These are phyloP conservation scores for Sialia sialis DNA, from an alignment of 2,113 vertebrate genomes.

Conservation along the genomic window DNA sequence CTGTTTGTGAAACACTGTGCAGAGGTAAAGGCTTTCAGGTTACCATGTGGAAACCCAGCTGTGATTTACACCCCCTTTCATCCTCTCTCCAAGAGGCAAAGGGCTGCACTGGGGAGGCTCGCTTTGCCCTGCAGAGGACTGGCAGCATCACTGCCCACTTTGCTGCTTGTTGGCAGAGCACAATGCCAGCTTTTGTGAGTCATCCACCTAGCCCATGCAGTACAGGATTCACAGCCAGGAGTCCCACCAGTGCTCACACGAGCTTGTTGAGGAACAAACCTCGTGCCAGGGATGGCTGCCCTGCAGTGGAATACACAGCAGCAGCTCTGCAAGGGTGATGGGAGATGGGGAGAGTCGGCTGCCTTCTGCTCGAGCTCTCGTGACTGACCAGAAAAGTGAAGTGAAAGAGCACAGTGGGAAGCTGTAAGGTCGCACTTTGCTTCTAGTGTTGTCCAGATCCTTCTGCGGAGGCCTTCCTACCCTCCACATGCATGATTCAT, in stretches of 20 bases:
- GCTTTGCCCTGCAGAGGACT: not conserved
- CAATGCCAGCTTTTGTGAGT: not conserved
- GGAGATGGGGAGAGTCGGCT: not conserved
- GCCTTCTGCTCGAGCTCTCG: not conserved
- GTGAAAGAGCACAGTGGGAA: slow-evolving; percentile 34
- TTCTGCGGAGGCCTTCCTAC: not conserved
- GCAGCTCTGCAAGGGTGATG: not conserved
- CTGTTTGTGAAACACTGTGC: not conserved
- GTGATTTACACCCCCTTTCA: not conserved
- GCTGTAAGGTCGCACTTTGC: not conserved
- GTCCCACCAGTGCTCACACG: rapidly evolving
- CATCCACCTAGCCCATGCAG: not conserved
- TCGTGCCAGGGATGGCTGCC: rapidly evolving
- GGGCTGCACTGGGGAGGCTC: not conserved
- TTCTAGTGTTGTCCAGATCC: not conserved
- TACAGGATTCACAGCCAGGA: rapidly evolving
- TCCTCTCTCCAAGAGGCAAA: not conserved
- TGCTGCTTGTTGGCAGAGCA: not conserved
- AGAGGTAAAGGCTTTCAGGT: not conserved
- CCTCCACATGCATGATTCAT: not conserved
- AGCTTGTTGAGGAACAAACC: not conserved
- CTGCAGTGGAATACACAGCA: not conserved
- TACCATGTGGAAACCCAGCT: not conserved
- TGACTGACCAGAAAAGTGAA: slow-evolving; percentile 34
- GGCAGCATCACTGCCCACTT: not conserved